Evolutionary conservation across 2,113 vertebrate genomes (phyloP).

Genomic region (Perognathus longimembris): DNA sequence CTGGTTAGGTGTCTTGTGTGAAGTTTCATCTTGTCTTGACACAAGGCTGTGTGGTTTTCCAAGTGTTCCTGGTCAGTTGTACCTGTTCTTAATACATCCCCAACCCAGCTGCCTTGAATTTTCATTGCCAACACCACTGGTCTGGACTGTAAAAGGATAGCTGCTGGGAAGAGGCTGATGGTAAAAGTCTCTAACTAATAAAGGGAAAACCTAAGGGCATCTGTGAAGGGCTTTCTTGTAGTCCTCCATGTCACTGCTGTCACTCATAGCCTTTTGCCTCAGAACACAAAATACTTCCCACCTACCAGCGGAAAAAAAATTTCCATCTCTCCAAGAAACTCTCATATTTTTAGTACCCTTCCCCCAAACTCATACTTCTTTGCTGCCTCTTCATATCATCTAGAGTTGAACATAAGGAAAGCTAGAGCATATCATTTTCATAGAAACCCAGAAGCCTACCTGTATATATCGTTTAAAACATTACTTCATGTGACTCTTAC

Average conservation of each 20-base stretch:
- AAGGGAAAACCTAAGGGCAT: background rate
- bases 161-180: background rate
- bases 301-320: background rate
- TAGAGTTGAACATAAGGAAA: slow-evolving; percentile 2
- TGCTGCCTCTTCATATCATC: background rate
- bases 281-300: background rate
- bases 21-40: background rate
- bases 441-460: background rate
- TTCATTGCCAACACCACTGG: background rate
- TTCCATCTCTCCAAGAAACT: background rate
- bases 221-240: background rate
- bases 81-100: background rate
- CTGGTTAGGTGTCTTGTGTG: background rate
- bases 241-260: background rate
- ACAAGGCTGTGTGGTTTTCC: background rate
- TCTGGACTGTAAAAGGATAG: background rate
- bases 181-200: background rate
- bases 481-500: background rate
- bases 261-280: background rate
- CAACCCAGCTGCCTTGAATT: background rate
- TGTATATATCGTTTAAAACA: background rate
- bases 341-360: background rate
- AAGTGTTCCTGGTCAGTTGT: background rate
- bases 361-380: background rate
- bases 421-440: background rate